Evolutionary conservation across 2,888 invertebrate species (phyloP).

Genomic region (Drosophila picticornis): DNA sequence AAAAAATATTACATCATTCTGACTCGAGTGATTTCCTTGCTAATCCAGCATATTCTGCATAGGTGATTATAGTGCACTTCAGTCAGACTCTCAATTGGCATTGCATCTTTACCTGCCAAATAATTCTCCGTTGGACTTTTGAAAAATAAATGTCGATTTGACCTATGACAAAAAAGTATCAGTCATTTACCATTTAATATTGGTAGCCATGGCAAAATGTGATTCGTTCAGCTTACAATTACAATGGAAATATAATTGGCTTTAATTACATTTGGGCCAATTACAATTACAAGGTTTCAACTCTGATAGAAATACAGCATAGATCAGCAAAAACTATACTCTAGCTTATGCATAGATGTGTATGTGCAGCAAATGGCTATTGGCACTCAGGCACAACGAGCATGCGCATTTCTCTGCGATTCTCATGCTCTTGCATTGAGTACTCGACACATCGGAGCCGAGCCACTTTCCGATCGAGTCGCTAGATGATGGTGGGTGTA

Average conservation of each 20-base stretch:
- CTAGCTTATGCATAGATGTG: not conserved
- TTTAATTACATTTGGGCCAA: not conserved
- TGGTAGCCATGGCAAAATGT: not conserved
- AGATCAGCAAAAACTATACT: not conserved
- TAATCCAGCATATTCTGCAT: not conserved
- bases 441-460: not conserved
- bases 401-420: slow-evolving; percentile 28
- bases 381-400: not conserved
- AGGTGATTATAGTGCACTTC: not conserved
- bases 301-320: not conserved
- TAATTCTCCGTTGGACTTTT: not conserved
- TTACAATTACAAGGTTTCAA: not conserved
- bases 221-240: not conserved
- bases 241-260: not conserved
- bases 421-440: slow-evolving; percentile 28
- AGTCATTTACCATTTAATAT: not conserved
- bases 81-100: not conserved
- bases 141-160: not conserved
- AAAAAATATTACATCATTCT: not conserved
- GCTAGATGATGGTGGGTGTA: slow-evolving; percentile 50
- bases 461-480: slow-evolving; percentile 22
- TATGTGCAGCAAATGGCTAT: not conserved
- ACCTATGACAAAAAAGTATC: not conserved
- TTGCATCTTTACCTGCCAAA: not conserved
- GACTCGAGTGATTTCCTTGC: not conserved